Evolutionary conservation across 2,797 vertebrate genomes (phyloP).

Genomic region (Capromys pilorides): DNA sequence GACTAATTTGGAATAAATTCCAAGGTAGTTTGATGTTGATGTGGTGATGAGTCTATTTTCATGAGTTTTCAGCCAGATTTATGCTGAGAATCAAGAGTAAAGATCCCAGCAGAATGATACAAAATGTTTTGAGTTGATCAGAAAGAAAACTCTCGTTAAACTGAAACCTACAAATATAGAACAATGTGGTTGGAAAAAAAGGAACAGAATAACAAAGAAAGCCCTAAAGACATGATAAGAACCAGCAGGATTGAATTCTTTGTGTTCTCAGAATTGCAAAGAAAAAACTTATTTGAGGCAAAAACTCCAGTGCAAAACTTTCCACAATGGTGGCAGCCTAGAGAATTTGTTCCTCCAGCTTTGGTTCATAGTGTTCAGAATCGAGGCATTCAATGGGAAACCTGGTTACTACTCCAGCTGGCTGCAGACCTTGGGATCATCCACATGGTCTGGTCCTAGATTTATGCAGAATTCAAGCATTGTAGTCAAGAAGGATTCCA

Average conservation of each 20-base stretch:
- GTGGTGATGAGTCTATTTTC: not conserved
- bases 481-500: not conserved
- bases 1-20: not conserved
- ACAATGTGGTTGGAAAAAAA: not conserved
- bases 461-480: not conserved
- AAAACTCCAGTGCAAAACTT: not conserved
- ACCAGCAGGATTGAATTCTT: not conserved
- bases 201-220: not conserved
- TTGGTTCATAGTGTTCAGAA: not conserved
- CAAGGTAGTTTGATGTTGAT: not conserved
- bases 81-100: not conserved
- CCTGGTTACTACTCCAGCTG: not conserved
- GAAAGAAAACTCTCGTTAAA: not conserved
- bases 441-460: not conserved
- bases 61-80: not conserved
- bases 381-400: not conserved
- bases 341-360: not conserved
- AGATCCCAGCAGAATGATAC: not conserved
- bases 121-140: not conserved
- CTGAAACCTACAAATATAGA: not conserved
- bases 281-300: not conserved
- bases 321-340: not conserved
- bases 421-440: not conserved
- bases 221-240: not conserved
- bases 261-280: not conserved